phyloP scores from a whole-genome alignment of 2,888 invertebrate genomes.

The Melieria picta region DNA sequence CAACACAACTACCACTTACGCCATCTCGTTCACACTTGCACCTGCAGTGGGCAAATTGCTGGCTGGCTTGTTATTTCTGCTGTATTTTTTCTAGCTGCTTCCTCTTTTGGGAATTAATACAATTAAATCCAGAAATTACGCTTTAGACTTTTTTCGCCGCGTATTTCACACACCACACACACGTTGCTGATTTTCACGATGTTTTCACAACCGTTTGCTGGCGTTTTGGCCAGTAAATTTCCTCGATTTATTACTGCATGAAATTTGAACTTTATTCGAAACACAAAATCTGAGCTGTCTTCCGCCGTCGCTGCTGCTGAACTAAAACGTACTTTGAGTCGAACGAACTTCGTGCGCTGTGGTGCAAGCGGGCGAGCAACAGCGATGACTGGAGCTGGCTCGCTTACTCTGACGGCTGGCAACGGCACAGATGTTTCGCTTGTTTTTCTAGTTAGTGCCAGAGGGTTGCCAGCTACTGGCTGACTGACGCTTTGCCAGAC shows the following conservation, averaged over 20 bases:
- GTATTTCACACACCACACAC: no score
- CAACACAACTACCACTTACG: not conserved
- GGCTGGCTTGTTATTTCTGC: conserved; percentile 8
- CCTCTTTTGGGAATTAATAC: conserved; percentile 22
- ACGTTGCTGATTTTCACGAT: no score
- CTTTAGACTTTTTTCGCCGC: no score
- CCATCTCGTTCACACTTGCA: conserved; percentile 7
- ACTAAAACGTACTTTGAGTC: conserved; percentile 21
- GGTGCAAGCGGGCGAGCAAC: no score
- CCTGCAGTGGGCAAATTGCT: conserved; percentile 8
- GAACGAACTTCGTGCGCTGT: no score
- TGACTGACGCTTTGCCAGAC: no score
- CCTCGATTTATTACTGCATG: conserved; percentile 1
- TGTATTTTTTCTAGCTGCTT: not conserved
- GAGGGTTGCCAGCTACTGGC: no score
- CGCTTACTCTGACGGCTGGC: no score
- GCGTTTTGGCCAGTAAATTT: not conserved
- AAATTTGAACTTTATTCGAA: not conserved
- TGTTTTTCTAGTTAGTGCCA: no score
- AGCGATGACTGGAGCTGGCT: no score
- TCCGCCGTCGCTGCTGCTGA: conserved; percentile 7
- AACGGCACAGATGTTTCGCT: no score
- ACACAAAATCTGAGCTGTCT: not conserved
- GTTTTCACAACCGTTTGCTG: not conserved
- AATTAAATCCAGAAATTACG: conserved; percentile 8